These are phyloP conservation scores for Thripadectes ignobilis DNA, from an alignment of 2,797 vertebrate species.

Conservation along the genomic window DNA sequence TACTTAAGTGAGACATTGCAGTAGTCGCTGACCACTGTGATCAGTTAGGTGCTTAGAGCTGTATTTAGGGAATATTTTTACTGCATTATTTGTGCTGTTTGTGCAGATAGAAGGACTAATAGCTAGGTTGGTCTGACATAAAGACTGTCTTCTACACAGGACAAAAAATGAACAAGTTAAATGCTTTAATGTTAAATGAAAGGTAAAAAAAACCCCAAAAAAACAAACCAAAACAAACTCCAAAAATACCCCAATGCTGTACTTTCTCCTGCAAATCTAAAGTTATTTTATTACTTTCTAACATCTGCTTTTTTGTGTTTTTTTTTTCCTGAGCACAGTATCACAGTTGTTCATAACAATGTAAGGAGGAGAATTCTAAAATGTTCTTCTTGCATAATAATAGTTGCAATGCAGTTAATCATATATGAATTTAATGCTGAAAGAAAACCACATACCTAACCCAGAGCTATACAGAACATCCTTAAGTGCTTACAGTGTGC, in stretches of 20 bases:
- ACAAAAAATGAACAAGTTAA: background rate
- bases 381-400: background rate
- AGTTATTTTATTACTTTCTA: background rate
- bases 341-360: background rate
- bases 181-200: background rate
- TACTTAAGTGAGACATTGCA: background rate
- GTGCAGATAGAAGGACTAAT: background rate
- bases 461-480: background rate
- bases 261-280: background rate
- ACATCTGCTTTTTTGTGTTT: background rate
- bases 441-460: background rate
- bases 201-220: accelerated
- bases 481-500: background rate
- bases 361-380: background rate
- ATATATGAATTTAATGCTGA: background rate
- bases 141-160: background rate
- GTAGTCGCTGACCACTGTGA: background rate
- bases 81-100: background rate
- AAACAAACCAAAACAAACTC: background rate
- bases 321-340: background rate
- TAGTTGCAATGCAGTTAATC: background rate
- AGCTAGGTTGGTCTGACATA: background rate
- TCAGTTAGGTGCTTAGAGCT: background rate
- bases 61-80: background rate
- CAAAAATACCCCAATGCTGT: too few relatives aligned